These are phyloP conservation scores for Tragulus kanchil DNA, from an alignment of 2,113 vertebrate genomes.

Conservation along the genomic window DNA sequence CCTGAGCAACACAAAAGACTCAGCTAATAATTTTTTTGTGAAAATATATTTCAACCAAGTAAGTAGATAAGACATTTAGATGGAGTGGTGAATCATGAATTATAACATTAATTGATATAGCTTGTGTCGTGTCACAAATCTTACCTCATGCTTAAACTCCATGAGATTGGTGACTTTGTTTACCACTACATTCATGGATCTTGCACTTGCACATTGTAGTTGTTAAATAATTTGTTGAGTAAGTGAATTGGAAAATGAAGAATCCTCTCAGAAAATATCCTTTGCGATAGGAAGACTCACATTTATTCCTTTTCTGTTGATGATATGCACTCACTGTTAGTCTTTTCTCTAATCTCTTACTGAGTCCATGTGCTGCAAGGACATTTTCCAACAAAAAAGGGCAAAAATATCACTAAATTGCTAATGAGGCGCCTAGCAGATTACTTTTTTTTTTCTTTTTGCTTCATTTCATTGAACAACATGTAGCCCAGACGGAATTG, in stretches of 20 bases:
- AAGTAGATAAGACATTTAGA: background rate
- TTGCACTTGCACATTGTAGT: background rate
- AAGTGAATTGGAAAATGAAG: background rate
- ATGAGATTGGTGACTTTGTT: background rate
- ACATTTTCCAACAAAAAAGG: background rate
- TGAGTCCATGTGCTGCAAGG: background rate
- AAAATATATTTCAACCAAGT: background rate
- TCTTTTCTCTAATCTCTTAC: background rate
- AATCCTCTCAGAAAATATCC: background rate
- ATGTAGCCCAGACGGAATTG: background rate
- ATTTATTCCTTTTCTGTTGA: background rate
- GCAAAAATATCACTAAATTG: background rate
- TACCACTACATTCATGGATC: background rate
- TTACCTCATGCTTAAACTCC: background rate
- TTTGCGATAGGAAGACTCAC: background rate
- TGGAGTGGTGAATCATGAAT: background rate
- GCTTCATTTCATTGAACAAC: background rate
- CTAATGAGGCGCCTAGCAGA: background rate
- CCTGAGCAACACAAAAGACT: background rate
- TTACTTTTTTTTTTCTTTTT: background rate
- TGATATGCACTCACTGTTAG: background rate
- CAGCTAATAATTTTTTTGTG: no score
- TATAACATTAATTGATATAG: background rate
- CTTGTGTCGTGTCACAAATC: background rate
- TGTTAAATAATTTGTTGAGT: conserved; percentile 24